These are phyloP conservation scores for Neolamprologus fasciatus DNA, from an alignment of 2,113 vertebrate genomes.

Conservation along the genomic window DNA sequence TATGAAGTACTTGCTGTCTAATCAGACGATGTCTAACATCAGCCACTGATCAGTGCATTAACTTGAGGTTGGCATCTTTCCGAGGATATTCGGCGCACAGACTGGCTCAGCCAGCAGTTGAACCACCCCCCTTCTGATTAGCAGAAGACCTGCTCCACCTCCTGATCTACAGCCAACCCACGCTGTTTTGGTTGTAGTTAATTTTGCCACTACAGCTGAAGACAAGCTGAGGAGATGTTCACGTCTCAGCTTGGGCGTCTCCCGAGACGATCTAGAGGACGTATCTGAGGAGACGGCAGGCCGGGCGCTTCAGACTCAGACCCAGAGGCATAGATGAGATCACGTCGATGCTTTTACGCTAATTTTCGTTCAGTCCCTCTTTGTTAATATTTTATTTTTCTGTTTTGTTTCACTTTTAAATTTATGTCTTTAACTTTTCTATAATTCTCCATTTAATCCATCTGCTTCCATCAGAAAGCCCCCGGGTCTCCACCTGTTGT, in stretches of 20 bases:
- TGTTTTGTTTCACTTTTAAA: neutral
- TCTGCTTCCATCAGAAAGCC: neutral
- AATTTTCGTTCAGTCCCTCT: rapidly evolving
- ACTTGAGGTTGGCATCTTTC: neutral
- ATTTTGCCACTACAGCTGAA: neutral
- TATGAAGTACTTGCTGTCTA: neutral
- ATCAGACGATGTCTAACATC: neutral
- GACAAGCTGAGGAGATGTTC: neutral
- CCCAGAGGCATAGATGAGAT: neutral
- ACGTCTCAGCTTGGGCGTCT: neutral
- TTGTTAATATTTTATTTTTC: neutral
- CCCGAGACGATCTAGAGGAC: neutral
- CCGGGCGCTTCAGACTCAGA: neutral
- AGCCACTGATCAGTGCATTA: rapidly evolving
- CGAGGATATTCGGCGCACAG: neutral
- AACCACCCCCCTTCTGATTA: neutral
- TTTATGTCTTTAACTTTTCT: neutral
- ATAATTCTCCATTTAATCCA: neutral
- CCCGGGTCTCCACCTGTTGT: neutral
- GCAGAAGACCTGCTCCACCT: neutral
- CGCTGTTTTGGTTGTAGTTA: neutral
- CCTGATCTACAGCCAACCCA: neutral
- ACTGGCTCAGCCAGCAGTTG: neutral
- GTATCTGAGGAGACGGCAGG: neutral
- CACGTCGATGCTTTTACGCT: rapidly evolving